Evolutionary conservation across 1,140 invertebrate genomes (phyloP).

Genomic region (Macrostomum lignano): DNA sequence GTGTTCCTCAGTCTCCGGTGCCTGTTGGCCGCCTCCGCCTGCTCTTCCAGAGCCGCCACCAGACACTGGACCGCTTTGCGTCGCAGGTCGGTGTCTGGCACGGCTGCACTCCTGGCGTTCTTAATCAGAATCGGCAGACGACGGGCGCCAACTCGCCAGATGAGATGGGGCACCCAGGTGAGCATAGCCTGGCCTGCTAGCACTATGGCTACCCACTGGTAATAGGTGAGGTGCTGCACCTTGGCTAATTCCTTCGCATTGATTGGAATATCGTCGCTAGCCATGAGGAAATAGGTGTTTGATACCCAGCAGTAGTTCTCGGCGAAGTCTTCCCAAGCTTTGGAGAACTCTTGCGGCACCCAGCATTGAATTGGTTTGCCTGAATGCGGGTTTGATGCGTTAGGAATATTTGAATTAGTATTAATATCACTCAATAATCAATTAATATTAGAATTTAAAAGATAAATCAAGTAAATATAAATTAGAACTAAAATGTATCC

Average conservation of each 20-base stretch:
- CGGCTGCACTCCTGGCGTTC: background rate
- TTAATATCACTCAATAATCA: too few species aligned
- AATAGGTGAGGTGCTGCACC: background rate
- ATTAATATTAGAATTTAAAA: too few species aligned
- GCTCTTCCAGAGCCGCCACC: constrained; percentile 1
- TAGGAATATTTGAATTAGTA: too few species aligned
- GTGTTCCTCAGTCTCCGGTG: background rate
- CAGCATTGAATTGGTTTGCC: constrained; percentile 10
- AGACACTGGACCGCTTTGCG: constrained; percentile 1
- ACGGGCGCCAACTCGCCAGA: background rate
- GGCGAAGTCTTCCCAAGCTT: constrained; percentile 9
- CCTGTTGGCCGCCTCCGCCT: background rate
- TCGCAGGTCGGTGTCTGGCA: background rate
- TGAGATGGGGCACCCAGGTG: background rate
- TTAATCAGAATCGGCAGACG: background rate
- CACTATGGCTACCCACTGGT: constrained; percentile 4
- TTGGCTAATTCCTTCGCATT: background rate
- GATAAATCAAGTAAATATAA: too few species aligned
- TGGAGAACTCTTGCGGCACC: constrained; percentile 10
- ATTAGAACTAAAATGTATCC: too few species aligned
- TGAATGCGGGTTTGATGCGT: background rate
- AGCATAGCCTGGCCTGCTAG: constrained; percentile 2
- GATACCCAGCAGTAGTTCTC: constrained; percentile 7
- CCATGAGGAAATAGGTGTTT: constrained; percentile 2
- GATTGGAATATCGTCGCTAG: background rate